Evolutionary conservation across 1,140 invertebrate genomes (phyloP), one percentile per base, ranked within the genome.

Genomic region (Ips typographus): DNA sequence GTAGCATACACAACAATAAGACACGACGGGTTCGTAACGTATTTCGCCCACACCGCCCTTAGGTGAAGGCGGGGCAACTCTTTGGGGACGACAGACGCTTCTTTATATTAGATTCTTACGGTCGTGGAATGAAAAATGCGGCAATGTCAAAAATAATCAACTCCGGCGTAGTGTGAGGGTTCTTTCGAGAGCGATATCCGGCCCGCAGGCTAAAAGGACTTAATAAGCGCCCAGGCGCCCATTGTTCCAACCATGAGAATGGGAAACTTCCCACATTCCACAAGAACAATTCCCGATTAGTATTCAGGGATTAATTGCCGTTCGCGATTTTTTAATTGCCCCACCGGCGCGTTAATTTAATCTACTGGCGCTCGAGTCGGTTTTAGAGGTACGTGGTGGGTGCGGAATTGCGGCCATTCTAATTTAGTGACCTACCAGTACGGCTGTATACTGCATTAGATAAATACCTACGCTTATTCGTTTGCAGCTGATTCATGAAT

Each of bases 241-340:
- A 65, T 65, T 65, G 63, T 65, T 65, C 38, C 2, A 56, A 42
- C 53, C 53, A 55, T 65, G 63, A 55, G 63, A 65, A 65, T 65
- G 63, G 63, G 63, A 65, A 56, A 65, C 51, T 65, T 65, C 63
- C 41, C 63, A 65, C 53, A 65, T 65, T 63, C 61, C 61, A n/a
- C n/a, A 53, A 22, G 61, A 52, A 63, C 61, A 52, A 63, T 63
- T 40, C 47, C 47, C 40, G 39, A 63, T 63, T 63, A 52, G 47
- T 39, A 63, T 63, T 52, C 51, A 63, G 8, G 47, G 38, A 52
- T 63, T 63, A 63, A 63, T 63, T 63, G 47, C 61, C 36, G 43
- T 38, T 63, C 61, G 44, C 61, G 61, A 52, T 63, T 63, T 52
- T 63, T 63, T 63, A 63, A 63, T 63, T 63, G 61, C 22, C 36